phyloP scores from a whole-genome alignment of 2,113 vertebrate genomes.

The Muscicapa adusta region DNA sequence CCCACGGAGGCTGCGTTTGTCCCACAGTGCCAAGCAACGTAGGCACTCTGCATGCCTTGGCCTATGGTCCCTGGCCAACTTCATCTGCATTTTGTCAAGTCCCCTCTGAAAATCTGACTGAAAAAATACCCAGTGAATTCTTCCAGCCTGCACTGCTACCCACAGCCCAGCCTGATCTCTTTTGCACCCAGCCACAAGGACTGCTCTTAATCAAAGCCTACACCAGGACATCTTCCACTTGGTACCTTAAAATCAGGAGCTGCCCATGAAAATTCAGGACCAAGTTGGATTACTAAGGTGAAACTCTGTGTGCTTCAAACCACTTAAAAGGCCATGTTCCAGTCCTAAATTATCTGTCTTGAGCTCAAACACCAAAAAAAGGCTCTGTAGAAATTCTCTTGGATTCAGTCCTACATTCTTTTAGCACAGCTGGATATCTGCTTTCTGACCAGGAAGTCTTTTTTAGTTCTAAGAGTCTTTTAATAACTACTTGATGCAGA shows the following conservation, averaged over 20 bases:
- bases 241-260: not conserved
- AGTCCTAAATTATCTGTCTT: not conserved
- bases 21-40: fast-evolving
- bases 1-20: not conserved
- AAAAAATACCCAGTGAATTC: not conserved
- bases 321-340: not conserved
- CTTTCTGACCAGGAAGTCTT: slow-evolving; percentile 42
- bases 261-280: not conserved
- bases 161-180: not conserved
- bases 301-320: not conserved
- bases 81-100: not conserved
- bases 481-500: slow-evolving; percentile 41
- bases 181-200: not conserved
- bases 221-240: not conserved
- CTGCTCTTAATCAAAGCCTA: not conserved
- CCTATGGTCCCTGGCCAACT: not conserved
- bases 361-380: not conserved
- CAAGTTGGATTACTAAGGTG: not conserved
- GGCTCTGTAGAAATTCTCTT: not conserved
- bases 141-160: not conserved
- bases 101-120: not conserved
- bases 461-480: slow-evolving; percentile 50
- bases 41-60: not conserved
- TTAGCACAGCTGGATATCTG: slow-evolving; percentile 45
- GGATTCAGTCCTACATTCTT: slow-evolving; percentile 7